Evolutionary conservation across 2,888 invertebrate genomes (phyloP).

Genomic region (Eupithecia abbreviata): DNA sequence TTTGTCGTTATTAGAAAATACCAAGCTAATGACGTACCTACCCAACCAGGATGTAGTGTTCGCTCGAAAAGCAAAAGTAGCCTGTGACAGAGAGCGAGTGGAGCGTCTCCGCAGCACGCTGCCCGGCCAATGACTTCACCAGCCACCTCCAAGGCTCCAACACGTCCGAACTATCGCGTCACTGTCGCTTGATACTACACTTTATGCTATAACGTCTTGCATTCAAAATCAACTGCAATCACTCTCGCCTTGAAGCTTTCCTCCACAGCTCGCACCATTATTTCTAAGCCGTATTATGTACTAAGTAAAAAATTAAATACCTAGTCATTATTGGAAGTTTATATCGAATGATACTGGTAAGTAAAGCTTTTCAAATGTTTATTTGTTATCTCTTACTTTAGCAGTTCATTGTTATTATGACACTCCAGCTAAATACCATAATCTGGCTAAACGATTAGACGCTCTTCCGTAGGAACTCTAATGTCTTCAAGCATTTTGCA

Average conservation of each 20-base stretch:
- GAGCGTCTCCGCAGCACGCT: constrained; percentile 65
- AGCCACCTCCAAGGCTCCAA: constrained; percentile 60
- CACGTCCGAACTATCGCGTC: constrained; percentile 54
- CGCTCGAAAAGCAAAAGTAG: constrained; percentile 79
- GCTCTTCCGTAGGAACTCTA: neutral
- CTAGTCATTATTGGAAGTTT: constrained; percentile 41
- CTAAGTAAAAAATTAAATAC: constrained; percentile 54
- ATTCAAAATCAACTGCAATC: constrained; percentile 49
- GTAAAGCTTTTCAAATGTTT: neutral
- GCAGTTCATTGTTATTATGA: constrained; percentile 14
- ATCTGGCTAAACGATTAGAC: neutral
- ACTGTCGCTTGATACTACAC: constrained; percentile 51
- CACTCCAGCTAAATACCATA: neutral
- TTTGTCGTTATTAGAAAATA: constrained; percentile 71
- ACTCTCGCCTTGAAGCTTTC: constrained; percentile 46
- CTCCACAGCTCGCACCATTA: constrained; percentile 53
- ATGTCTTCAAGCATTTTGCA: neutral
- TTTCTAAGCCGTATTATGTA: constrained; percentile 63
- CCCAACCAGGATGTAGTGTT: constrained; percentile 73
- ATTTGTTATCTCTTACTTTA: constrained; percentile 6
- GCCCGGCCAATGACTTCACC: constrained; percentile 77
- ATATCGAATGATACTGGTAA: constrained; percentile 38
- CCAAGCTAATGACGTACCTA: constrained; percentile 72
- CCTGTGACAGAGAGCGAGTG: constrained; percentile 72
- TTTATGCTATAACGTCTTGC: constrained; percentile 52